Base-by-base conservation (phyloP, 2,797 vertebrate species). In the Clarias laeviceps region DNA sequence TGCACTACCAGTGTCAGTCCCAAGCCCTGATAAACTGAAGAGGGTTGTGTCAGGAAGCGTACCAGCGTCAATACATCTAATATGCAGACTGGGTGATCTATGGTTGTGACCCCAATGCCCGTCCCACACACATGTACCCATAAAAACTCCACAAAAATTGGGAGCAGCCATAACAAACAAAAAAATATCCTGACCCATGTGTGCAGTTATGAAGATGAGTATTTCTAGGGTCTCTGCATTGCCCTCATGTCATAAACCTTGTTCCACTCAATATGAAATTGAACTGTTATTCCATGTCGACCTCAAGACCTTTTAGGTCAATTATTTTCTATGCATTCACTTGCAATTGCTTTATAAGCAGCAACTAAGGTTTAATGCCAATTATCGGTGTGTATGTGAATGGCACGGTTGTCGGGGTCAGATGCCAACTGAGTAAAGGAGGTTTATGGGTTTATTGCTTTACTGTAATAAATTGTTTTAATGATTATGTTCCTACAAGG, bases 401-500 rank as follows among this genome's bases (percentile, higher is more conserved):
- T 68, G 18, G 29, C 65, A 65, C 54, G 50, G 29, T 9, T 7
- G 29, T 61, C 29, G 45, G 9, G 66, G n/a, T 85, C 66, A 54
- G 18, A 57, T 74, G 12, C 68, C 84, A 80, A 59, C 57, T 14
- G 15, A 29, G 18, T 65, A 40, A 83, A 85, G 69, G 0, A 73
- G 59, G 80, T 66, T 62, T 76, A 79, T 80, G 54, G 69, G 29
- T 76, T 66, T 76, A 82, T 59, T 87, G 73, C 84, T 32, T 80
- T 74, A 85, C 84, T 11, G 56, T 70, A 79, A 87, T 83, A 72
- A 86, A 86, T 86, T 57, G 87, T 50, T 80, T 78, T 59, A 82
- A 76, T 54, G 45, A 84, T 84, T 82, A 80, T 85, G 69, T 82
- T 62, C 70, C 59, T n/a, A 62, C 4, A 62, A 22, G 59, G 0